Conservation (phyloP, 2,888 invertebrate genomes). For the Brachylomia viminalis region DNA sequence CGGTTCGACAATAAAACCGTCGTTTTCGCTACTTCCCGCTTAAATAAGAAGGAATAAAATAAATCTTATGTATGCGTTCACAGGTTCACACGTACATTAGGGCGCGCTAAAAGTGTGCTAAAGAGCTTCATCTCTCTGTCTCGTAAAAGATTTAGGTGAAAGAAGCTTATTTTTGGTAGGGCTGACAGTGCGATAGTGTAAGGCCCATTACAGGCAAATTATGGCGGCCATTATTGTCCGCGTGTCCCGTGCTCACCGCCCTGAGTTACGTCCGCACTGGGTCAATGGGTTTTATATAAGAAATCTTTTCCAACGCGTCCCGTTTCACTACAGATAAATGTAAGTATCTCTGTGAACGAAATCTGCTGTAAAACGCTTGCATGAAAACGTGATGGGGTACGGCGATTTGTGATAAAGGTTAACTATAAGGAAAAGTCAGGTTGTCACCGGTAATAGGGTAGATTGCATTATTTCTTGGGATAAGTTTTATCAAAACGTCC, state of each 20-base stretch:
- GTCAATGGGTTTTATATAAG: conserved; percentile 87
- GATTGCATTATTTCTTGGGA: conserved; percentile 35
- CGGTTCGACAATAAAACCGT: conserved; percentile 47
- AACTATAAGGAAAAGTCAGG: conserved; percentile 39
- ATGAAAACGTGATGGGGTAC: conserved; percentile 40
- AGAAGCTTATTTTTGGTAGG: conserved; percentile 87
- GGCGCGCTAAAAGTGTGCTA: conserved; percentile 71
- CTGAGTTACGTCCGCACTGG: conserved; percentile 85
- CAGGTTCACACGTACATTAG: conserved; percentile 63
- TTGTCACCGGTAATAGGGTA: conserved; percentile 36
- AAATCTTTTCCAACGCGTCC: conserved; percentile 76
- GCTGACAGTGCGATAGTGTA: conserved; percentile 90
- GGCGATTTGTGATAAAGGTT: conserved; percentile 44
- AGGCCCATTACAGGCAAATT: conserved; percentile 89
- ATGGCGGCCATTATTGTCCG: conserved; percentile 88
- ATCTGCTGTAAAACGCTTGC: conserved; percentile 54
- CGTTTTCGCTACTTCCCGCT: conserved; percentile 37
- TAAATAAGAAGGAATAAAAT: conserved; percentile 56
- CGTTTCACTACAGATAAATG: conserved; percentile 61
- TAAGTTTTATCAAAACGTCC: conserved; percentile 18
- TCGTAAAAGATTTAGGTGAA: conserved; percentile 80
- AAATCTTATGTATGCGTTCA: conserved; percentile 59
- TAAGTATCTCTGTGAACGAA: conserved; percentile 52
- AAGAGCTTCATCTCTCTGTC: conserved; percentile 75
- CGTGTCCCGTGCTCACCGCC: conserved; percentile 83